A percentile compares a stretch with the other conserved stretches of the same genome.
These are phyloP conservation scores for Noctilio leporinus DNA, from an alignment of 2,113 vertebrate genomes.

Conservation along the genomic window DNA sequence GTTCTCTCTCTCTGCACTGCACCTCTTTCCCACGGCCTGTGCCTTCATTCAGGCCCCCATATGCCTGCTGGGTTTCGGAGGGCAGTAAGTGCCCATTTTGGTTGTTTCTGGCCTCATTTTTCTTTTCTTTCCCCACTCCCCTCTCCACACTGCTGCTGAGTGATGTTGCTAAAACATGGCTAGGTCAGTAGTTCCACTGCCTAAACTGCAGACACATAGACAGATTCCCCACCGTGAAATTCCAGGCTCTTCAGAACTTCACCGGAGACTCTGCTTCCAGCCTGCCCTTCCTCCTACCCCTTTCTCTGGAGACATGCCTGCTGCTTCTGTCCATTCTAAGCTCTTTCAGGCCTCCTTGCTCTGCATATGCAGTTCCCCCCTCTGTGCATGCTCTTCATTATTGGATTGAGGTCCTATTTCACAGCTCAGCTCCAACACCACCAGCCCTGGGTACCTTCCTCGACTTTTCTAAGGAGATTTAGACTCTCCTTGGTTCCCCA, in stretches of 20 bases:
- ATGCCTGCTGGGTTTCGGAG: neutral
- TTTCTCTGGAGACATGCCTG: too few species aligned
- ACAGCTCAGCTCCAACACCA: neutral
- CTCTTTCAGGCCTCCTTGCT: too few species aligned
- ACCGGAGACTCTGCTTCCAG: neutral
- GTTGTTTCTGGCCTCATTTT: neutral
- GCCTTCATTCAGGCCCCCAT: neutral
- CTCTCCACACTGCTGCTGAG: neutral
- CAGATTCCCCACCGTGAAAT: neutral
- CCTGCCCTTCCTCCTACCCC: neutral
- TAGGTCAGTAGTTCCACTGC: neutral
- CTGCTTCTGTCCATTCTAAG: fast-evolving
- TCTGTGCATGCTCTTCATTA: neutral
- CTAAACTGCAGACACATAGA: neutral
- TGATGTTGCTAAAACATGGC: neutral
- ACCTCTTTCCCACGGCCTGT: neutral
- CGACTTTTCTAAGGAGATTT: neutral
- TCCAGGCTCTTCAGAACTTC: neutral
- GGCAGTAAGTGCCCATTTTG: neutral
- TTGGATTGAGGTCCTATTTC: neutral
- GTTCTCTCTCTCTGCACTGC: fast-evolving
- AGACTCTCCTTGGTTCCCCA: neutral
- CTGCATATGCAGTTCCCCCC: neutral
- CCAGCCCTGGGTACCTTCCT: neutral
- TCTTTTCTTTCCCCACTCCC: neutral